A percentile compares a stretch with the other conserved stretches of the same genome.
Conservation (phyloP, 2,888 invertebrate species). For the Aspidiotus rigidus region DNA sequence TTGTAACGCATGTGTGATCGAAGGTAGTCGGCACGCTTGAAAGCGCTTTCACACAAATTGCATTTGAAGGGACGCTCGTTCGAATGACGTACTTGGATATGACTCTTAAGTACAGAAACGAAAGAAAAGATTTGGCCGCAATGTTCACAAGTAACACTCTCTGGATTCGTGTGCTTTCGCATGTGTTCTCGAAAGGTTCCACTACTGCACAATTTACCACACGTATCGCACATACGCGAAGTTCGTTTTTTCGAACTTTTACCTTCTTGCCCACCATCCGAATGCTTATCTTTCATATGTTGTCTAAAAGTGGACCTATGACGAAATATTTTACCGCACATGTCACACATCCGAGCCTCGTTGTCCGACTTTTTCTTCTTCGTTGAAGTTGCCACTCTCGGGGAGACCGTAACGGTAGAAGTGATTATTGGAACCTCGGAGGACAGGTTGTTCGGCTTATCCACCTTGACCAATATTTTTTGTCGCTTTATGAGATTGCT, state of each 20-base stretch:
- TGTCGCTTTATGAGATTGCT: constrained; percentile 5
- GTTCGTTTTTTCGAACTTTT: background rate
- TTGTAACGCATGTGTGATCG: constrained; percentile 25
- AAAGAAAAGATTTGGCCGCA: constrained; percentile 18
- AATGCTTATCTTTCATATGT: constrained; percentile 11
- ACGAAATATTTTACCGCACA: constrained; percentile 19
- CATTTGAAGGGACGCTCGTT: constrained; percentile 10
- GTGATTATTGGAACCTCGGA: background rate
- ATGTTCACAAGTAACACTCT: constrained; percentile 7
- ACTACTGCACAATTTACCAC: constrained; percentile 24
- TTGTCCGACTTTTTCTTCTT: background rate
- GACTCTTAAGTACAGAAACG: constrained; percentile 15
- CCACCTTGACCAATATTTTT: background rate
- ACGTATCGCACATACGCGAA: constrained; percentile 18
- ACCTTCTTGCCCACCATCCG: background rate
- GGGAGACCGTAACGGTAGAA: background rate
- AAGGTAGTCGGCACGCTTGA: constrained; percentile 24
- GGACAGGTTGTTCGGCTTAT: background rate
- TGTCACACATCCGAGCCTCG: constrained; percentile 6
- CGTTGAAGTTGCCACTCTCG: background rate
- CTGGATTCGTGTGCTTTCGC: constrained; percentile 24
- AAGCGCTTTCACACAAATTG: constrained; percentile 3
- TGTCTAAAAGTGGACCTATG: constrained; percentile 1
- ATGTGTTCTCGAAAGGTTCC: constrained; percentile 11
- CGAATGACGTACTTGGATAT: constrained; percentile 13